Evolutionary conservation across 2,113 vertebrate species (phyloP), one percentile per base, ranked within the genome.

Genomic region (Tachycineta bicolor): DNA sequence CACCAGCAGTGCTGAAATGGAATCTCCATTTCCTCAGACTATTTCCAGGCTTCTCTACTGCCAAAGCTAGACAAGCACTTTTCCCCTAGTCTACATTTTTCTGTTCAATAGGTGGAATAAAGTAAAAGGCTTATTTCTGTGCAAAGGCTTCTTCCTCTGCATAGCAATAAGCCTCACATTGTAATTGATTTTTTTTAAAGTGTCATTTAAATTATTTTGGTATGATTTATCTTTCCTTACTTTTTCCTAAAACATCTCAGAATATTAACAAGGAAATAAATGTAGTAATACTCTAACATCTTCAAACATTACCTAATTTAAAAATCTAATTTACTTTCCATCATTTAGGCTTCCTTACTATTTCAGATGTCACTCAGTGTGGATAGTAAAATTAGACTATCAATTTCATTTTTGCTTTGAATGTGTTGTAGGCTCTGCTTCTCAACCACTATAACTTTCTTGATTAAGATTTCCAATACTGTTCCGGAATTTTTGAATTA

Each of bases 211-310:
- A 82, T 94, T 85, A 92, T 86, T 97, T 93, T 94, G 74, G 53
- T 91, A 86, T 47, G 78, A 90, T 70, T 96, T 94, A 83, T 83
- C 82, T 88, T 84, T 34, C 69, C 84, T 93, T 83, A 90, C 44
- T 92, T 93, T 87, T 90, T 44, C 63, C 59, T 94, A 83, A 90
- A 94, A 90, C 82, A 96, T 47, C 75, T 78, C 71, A 55, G 79
- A 96, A 91, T 63, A 95, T 91, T 93, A 96, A 94, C 84, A 93
- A 85, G 12, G 10, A 96, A 96, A 88, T 90, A 96, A 95, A 88
- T 53, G 82, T 74, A 85, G 68, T 83, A 93, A 88, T 56, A 90
- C 75, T 74, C n/a, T 52, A 97, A 83, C 78, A 86, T 74, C 79
- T 88, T 90, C 83, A 94, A 95, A 94, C 90, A 88, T 77, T 74